These are phyloP conservation scores for Helleia helle DNA, from an alignment of 2,888 invertebrate species.

Conservation along the genomic window DNA sequence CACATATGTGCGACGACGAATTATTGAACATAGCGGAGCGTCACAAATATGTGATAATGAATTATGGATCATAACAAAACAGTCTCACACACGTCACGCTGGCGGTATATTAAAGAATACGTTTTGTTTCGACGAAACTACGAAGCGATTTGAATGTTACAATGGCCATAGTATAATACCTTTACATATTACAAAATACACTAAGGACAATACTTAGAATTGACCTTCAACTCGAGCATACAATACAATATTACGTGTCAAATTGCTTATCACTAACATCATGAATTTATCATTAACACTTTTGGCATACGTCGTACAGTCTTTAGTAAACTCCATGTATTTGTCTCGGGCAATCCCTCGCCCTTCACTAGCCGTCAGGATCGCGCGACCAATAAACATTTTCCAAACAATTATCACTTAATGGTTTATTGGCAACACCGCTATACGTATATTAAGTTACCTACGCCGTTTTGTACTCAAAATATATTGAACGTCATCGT, in stretches of 20 bases:
- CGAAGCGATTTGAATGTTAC: too few species aligned
- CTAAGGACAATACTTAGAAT: slow-evolving; percentile 5
- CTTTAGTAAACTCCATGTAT: slow-evolving; percentile 2
- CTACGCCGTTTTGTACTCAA: slow-evolving; percentile 8
- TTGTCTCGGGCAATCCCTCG: background rate
- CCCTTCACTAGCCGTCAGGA: slow-evolving; percentile 5
- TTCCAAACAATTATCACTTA: background rate
- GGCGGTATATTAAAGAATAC: too few species aligned
- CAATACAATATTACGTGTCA: slow-evolving; percentile 6
- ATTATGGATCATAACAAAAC: too few species aligned
- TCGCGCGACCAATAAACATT: too few species aligned
- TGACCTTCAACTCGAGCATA: slow-evolving; percentile 1
- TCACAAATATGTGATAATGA: too few species aligned
- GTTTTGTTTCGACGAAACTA: too few species aligned
- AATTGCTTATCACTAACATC: slow-evolving; percentile 9
- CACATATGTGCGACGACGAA: too few species aligned
- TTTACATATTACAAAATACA: slow-evolving; percentile 2
- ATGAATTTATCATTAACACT: slow-evolving; percentile 10
- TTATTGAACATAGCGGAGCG: too few species aligned
- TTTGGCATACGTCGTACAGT: slow-evolving; percentile 13
- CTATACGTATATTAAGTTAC: slow-evolving; percentile 9
- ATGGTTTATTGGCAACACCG: background rate
- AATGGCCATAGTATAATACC: slow-evolving; percentile 6
- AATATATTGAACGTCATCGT: slow-evolving; percentile 3
- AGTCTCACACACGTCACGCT: too few species aligned